A percentile compares a stretch with the other conserved stretches of the same genome.
Conservation (phyloP, 2,113 vertebrate species). For the Buteo buteo region DNA sequence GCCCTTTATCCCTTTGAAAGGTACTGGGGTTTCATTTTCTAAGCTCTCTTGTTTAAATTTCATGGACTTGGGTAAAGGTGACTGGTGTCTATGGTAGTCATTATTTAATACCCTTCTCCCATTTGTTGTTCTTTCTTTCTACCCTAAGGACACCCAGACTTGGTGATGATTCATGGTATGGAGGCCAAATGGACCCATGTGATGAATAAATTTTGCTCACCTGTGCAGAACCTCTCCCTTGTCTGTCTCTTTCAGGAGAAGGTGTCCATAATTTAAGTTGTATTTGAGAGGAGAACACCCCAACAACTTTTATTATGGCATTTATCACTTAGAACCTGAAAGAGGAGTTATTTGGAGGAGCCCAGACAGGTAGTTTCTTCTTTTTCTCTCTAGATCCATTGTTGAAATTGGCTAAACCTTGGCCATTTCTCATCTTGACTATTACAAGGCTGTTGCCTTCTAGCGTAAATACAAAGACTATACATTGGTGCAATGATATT, state of each 20-base stretch:
- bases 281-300: slow-evolving; percentile 18
- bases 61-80: not conserved
- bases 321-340: slow-evolving; percentile 17
- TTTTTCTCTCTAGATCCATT: not conserved
- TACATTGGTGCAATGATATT: not conserved
- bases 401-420: slow-evolving; percentile 29
- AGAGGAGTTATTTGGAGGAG: slow-evolving; percentile 2
- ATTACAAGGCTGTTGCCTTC: not conserved
- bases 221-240: not conserved
- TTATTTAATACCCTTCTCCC: slow-evolving; percentile 26
- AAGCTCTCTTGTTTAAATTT: slow-evolving; percentile 5
- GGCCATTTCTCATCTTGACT: slow-evolving; percentile 26
- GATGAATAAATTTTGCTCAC: slow-evolving; percentile 13
- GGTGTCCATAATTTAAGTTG: slow-evolving; percentile 1
- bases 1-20: not conserved
- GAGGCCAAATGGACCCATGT: not conserved
- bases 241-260: slow-evolving; percentile 11
- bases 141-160: not conserved
- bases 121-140: slow-evolving; percentile 25
- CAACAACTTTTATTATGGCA: slow-evolving; percentile 7
- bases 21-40: not conserved
- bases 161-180: not conserved
- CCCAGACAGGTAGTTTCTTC: not conserved
- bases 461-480: not conserved
- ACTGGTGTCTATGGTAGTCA: not conserved